Conservation (phyloP, 2,113 vertebrate species). For the Mohoua ochrocephala region DNA sequence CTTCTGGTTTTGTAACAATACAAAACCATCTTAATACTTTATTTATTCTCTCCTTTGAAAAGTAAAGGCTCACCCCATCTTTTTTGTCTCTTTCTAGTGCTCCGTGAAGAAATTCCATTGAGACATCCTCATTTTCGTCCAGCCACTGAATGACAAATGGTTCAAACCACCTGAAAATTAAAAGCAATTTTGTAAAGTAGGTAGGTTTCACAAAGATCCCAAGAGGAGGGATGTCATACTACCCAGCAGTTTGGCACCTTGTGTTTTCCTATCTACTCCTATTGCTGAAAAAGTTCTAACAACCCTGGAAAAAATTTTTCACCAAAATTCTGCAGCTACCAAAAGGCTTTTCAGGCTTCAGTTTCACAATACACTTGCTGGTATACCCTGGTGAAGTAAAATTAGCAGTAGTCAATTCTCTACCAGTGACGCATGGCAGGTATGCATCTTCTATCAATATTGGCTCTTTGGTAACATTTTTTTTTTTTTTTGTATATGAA, state of each 20-base stretch:
- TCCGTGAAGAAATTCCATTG: slow-evolving; percentile 95
- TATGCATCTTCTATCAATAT: not conserved
- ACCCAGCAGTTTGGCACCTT: not conserved
- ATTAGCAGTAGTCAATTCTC: not conserved
- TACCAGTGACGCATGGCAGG: not conserved
- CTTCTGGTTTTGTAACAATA: not conserved
- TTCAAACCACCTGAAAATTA: slow-evolving; percentile 89
- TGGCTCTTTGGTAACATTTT: not conserved
- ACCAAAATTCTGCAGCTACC: not conserved
- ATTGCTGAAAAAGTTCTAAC: not conserved
- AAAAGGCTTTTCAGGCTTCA: not conserved
- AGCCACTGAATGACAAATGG: slow-evolving; percentile 99
- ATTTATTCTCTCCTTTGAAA: not conserved
- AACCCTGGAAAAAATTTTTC: not conserved
- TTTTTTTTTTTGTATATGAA: not conserved
- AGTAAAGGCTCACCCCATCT: slow-evolving; percentile 84
- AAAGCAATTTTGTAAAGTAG: not conserved
- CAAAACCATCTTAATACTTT: not conserved
- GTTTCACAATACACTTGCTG: not conserved
- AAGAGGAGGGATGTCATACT: not conserved
- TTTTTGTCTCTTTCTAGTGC: slow-evolving; percentile 97
- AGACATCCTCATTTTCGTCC: slow-evolving; percentile 95
- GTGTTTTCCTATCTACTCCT: not conserved
- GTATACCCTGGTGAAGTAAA: not conserved
- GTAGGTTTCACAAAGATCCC: not conserved